These are phyloP conservation scores for Chrysotoxum bicinctum DNA, from an alignment of 2,888 invertebrate species.

Conservation along the genomic window DNA sequence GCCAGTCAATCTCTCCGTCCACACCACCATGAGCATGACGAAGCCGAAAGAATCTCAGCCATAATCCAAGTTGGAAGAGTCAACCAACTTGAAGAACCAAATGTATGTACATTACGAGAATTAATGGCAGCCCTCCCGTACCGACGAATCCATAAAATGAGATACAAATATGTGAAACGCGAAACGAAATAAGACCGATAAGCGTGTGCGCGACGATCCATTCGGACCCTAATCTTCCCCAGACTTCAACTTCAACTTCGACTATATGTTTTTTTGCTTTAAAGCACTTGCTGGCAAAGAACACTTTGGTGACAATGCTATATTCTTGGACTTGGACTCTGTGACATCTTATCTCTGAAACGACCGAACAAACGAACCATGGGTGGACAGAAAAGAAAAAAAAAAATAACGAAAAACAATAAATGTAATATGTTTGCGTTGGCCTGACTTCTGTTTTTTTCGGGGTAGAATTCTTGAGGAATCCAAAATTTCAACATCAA, in stretches of 20 bases:
- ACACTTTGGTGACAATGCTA: slow-evolving; percentile 29
- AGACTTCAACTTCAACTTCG: slow-evolving; percentile 12
- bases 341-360: slow-evolving; percentile 54
- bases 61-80: slow-evolving; percentile 5
- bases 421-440: slow-evolving; percentile 30
- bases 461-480: slow-evolving; percentile 6
- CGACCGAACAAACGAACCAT: slow-evolving; percentile 4
- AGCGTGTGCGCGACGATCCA: slow-evolving; percentile 35
- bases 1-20: background rate
- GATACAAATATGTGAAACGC: slow-evolving; percentile 16
- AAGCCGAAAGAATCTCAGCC: slow-evolving; percentile 1
- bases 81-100: slow-evolving; percentile 36
- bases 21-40: slow-evolving; percentile 6
- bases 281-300: slow-evolving; percentile 54
- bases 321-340: slow-evolving; percentile 49
- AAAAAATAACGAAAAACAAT: background rate
- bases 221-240: slow-evolving; percentile 16
- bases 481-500: slow-evolving; percentile 37
- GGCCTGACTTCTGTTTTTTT: slow-evolving; percentile 34
- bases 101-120: background rate
- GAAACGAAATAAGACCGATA: slow-evolving; percentile 46
- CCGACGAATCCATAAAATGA: slow-evolving; percentile 4
- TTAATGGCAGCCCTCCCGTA: background rate
- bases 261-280: slow-evolving; percentile 17
- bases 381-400: background rate